Evolutionary conservation across 2,888 invertebrate species (phyloP).

Genomic region (Noctuana brunneofusca): DNA sequence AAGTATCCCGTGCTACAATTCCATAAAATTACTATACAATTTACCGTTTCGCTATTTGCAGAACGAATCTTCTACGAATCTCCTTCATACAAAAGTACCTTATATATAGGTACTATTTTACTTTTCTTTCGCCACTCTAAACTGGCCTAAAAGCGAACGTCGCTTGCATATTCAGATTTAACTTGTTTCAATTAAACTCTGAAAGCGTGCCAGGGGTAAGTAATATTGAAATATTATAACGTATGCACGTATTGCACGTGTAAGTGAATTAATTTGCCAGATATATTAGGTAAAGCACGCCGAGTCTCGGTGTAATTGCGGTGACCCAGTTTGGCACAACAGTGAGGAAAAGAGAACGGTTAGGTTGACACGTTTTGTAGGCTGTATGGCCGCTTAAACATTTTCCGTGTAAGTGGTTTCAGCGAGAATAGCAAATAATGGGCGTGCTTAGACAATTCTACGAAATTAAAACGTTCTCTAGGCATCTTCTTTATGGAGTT

Average conservation of each 20-base stretch:
- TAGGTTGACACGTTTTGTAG: constrained; percentile 14
- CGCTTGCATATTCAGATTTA: constrained; percentile 13
- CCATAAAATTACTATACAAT: no score
- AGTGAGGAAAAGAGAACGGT: constrained; percentile 15
- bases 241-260: constrained; percentile 43
- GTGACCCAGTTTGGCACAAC: constrained; percentile 27
- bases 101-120: no score
- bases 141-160: background rate
- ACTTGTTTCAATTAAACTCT: constrained; percentile 26
- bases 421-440: constrained; percentile 5
- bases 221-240: constrained; percentile 29
- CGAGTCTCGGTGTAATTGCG: constrained; percentile 41
- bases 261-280: constrained; percentile 62
- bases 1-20: no score
- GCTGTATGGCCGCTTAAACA: constrained; percentile 4
- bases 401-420: constrained; percentile 13
- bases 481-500: background rate
- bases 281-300: constrained; percentile 62
- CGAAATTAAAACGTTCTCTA: no score
- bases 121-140: background rate
- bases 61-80: no score
- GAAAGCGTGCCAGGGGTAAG: constrained; percentile 24
- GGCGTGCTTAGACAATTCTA: background rate
- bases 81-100: no score
- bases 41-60: no score